Percentiles rank a stretch among this genome's conserved stretches.
Conservation (phyloP, 2,113 vertebrate genomes). For the Takifugu bimaculatus region DNA sequence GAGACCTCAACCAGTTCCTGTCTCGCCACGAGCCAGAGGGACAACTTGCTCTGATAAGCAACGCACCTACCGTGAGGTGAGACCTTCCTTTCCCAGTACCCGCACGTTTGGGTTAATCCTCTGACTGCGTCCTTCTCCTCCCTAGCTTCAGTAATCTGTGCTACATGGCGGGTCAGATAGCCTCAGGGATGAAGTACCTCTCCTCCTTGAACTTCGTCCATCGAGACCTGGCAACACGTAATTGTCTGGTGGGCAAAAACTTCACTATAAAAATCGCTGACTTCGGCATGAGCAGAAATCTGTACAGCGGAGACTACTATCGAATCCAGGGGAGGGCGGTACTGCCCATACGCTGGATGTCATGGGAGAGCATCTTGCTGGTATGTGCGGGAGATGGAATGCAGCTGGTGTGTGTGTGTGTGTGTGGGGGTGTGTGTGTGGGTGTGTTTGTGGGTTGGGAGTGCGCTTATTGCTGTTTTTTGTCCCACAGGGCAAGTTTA, state of each 20-base stretch:
- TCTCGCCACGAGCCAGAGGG: slow-evolving; percentile 85
- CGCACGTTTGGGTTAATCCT: neutral
- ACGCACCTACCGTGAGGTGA: slow-evolving; percentile 81
- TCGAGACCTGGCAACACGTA: slow-evolving; percentile 92
- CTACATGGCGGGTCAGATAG: slow-evolving; percentile 94
- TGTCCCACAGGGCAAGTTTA: slow-evolving; percentile 89
- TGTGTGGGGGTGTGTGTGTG: no score
- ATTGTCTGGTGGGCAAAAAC: slow-evolving; percentile 94
- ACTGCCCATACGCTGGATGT: slow-evolving; percentile 99
- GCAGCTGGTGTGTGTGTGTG: neutral
- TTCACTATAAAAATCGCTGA: slow-evolving; percentile 99
- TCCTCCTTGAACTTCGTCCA: slow-evolving; percentile 97
- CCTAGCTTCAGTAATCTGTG: slow-evolving; percentile 83
- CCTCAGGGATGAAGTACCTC: slow-evolving; percentile 97
- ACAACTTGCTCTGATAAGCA: slow-evolving; percentile 61
- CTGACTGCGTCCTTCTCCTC: neutral
- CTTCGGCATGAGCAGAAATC: slow-evolving; percentile 98
- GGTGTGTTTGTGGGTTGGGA: neutral
- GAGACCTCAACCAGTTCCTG: slow-evolving; percentile 98
- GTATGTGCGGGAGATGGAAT: slow-evolving; percentile 51
- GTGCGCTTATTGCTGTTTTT: neutral
- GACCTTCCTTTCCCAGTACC: neutral
- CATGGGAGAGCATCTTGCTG: slow-evolving; percentile 98
- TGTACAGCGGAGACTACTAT: slow-evolving; percentile 98
- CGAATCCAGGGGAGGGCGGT: slow-evolving; percentile 95